Percentiles rank a stretch among this genome's conserved stretches.
Conservation (phyloP, 2,888 invertebrate genomes). For the Morpho deidamia region DNA sequence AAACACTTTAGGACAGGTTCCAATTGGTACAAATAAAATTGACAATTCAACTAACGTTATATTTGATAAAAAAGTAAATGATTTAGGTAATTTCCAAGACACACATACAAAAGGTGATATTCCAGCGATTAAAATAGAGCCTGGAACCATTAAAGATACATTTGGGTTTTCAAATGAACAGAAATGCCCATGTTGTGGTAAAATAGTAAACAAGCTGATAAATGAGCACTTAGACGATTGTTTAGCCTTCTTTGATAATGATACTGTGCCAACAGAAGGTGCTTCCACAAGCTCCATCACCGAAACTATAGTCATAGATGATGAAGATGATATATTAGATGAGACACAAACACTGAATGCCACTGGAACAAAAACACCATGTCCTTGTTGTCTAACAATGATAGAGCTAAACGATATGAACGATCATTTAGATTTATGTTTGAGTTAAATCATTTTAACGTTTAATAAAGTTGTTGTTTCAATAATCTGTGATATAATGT, state of each 20-base stretch:
- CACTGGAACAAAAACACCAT: conserved; percentile 69
- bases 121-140: conserved; percentile 33
- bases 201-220: conserved; percentile 41
- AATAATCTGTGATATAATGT: too few relatives aligned
- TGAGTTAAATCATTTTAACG: conserved; percentile 25
- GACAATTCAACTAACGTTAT: not conserved
- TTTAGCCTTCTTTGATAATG: conserved; percentile 58
- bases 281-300: conserved; percentile 37
- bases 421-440: conserved; percentile 75
- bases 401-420: conserved; percentile 76
- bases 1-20: not conserved
- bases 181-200: conserved; percentile 67
- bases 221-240: conserved; percentile 75
- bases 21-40: conserved; percentile 1
- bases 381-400: conserved; percentile 80
- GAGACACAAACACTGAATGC: conserved; percentile 57
- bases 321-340: conserved; percentile 50
- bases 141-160: conserved; percentile 31
- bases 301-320: conserved; percentile 46
- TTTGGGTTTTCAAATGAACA: conserved; percentile 9
- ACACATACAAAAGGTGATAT: not conserved
- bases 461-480: too few relatives aligned
- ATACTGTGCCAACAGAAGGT: conserved; percentile 53
- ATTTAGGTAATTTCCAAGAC: conserved; percentile 14
- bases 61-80: not conserved